These are phyloP conservation scores for Myotis vivesi DNA, from an alignment of 2,797 vertebrate species.

Conservation along the genomic window DNA sequence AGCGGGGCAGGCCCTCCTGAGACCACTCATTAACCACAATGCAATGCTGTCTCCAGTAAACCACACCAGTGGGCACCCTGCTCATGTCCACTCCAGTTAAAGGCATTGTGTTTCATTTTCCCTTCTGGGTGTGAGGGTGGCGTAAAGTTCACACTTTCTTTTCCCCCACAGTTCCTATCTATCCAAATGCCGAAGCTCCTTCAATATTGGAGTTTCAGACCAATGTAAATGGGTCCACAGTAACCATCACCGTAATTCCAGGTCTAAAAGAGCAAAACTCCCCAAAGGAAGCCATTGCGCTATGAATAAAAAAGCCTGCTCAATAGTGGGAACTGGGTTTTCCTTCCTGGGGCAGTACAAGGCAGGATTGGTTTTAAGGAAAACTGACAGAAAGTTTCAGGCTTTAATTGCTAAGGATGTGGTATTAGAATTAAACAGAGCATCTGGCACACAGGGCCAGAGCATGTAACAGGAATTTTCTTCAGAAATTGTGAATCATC, in stretches of 20 bases:
- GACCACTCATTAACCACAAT: background rate
- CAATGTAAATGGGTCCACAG: background rate
- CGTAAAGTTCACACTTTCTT: background rate
- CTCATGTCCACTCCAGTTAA: background rate
- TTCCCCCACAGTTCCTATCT: background rate
- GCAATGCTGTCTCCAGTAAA: background rate
- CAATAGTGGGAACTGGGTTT: background rate
- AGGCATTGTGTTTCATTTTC: background rate
- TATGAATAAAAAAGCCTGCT: background rate
- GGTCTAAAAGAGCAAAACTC: background rate
- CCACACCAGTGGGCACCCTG: constrained; percentile 36
- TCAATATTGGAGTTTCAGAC: background rate
- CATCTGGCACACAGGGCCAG: background rate
- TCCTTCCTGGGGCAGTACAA: background rate
- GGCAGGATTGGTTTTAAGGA: background rate
- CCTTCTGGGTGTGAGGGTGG: background rate
- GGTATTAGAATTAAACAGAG: background rate
- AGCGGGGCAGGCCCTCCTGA: background rate
- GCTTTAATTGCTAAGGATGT: background rate
- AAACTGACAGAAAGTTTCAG: background rate
- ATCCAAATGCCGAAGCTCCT: background rate
- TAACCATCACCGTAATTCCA: background rate
- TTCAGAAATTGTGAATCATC: background rate
- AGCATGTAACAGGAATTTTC: background rate
- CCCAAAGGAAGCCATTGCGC: background rate